phyloP scores from a whole-genome alignment of 2,797 vertebrate species.

The Melanogrammus aeglefinus region DNA sequence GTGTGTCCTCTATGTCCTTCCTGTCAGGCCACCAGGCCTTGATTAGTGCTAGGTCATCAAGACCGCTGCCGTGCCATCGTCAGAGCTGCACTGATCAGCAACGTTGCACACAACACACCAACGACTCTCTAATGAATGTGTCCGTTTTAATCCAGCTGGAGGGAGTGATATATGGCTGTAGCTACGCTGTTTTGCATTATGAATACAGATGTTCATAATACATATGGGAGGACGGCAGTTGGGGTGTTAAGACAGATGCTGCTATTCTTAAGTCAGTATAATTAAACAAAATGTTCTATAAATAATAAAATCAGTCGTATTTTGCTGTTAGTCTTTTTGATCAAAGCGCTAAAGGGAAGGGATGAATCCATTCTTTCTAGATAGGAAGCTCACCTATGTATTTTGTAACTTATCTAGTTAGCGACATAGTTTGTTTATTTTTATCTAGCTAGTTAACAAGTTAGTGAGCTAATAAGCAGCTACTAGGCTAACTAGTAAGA shows the following conservation, averaged over 20 bases:
- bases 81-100: not conserved
- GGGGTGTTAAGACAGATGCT: conserved; percentile 12
- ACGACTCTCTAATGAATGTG: conserved; percentile 62
- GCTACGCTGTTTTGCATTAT: conserved; percentile 42
- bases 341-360: not conserved
- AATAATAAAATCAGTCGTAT: not conserved
- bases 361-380: not conserved
- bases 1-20: not conserved
- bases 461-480: too few species aligned
- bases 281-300: not conserved
- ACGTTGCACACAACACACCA: not conserved
- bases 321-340: not conserved
- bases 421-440: not conserved
- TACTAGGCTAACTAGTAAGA: not conserved
- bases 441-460: too few species aligned
- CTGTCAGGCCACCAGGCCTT: not conserved
- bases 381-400: not conserved
- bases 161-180: conserved; percentile 55
- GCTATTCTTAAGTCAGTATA: not conserved
- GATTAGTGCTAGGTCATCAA: conserved; percentile 53
- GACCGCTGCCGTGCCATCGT: not conserved
- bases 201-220: conserved; percentile 44
- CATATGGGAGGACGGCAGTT: conserved; percentile 12
- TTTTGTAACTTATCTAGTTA: not conserved
- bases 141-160: conserved; percentile 62